These are phyloP conservation scores for Elymnias hypermnestra DNA, from an alignment of 1,140 invertebrate species.

Conservation along the genomic window DNA sequence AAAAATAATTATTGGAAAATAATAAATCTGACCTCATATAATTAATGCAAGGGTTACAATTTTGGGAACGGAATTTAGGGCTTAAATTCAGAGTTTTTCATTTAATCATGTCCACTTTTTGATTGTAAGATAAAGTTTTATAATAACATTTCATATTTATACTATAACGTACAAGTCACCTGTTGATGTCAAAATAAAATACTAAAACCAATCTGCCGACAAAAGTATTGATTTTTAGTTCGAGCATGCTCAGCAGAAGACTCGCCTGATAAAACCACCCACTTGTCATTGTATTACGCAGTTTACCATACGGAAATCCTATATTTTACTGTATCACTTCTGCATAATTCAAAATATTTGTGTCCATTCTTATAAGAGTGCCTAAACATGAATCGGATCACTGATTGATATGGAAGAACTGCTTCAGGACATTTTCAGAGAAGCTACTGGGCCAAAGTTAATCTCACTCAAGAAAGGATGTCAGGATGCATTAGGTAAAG, in stretches of 20 bases:
- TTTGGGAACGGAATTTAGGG: too few species aligned
- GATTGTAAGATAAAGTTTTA: too few species aligned
- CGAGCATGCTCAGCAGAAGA: conserved; percentile 41
- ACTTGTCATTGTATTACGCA: conserved; percentile 19
- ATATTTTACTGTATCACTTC: conserved; percentile 1
- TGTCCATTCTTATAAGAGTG: neutral
- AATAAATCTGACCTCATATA: neutral
- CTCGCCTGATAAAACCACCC: conserved; percentile 44
- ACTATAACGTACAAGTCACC: conserved; percentile 20
- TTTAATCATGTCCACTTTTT: too few species aligned
- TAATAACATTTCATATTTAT: neutral
- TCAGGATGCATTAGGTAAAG: conserved; percentile 87
- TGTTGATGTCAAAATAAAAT: conserved; percentile 36
- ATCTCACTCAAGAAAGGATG: conserved; percentile 83
- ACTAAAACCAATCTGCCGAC: conserved; percentile 8
- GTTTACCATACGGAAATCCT: neutral
- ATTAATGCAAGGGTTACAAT: too few species aligned
- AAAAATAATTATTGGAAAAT: too few species aligned
- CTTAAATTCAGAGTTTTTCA: too few species aligned
- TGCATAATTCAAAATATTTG: neutral
- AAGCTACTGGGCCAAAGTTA: conserved; percentile 85
- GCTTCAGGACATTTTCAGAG: conserved; percentile 85
- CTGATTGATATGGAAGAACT: conserved; percentile 85
- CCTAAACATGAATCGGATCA: conserved; percentile 11
- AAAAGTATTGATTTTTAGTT: conserved; percentile 45